Percentiles rank a stretch among this genome's conserved stretches.
phyloP scores from a whole-genome alignment of 2,797 vertebrate species.

The Eulemur albifrons region DNA sequence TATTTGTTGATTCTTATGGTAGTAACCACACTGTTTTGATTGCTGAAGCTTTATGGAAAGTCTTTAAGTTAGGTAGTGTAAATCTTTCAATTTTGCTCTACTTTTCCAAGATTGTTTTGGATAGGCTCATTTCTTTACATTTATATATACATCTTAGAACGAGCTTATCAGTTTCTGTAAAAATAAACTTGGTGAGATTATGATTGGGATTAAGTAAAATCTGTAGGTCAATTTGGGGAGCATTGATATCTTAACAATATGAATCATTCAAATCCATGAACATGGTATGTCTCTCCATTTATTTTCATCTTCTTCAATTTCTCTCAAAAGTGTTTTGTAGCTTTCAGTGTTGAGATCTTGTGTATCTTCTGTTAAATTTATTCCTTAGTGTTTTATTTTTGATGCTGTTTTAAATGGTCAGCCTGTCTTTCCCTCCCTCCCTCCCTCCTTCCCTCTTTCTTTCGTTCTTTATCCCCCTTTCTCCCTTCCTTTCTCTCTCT shows the following conservation, averaged over 20 bases:
- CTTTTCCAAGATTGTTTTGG: neutral
- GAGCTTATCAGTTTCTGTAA: neutral
- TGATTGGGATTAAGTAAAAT: neutral
- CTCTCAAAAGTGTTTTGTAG: neutral
- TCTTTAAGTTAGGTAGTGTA: neutral
- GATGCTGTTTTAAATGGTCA: neutral
- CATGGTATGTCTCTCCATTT: neutral
- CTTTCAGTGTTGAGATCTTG: neutral
- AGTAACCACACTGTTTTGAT: neutral
- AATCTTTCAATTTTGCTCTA: neutral
- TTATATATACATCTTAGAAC: slow-evolving; percentile 10
- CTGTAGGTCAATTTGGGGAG: neutral
- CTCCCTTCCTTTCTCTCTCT: neutral
- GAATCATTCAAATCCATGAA: neutral
- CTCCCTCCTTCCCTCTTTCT: no score
- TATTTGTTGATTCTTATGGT: neutral
- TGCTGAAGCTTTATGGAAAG: neutral
- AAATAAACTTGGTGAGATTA: neutral
- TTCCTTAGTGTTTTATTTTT: neutral
- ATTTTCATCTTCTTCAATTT: slow-evolving; percentile 16
- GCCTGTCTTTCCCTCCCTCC: neutral
- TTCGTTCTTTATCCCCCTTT: neutral
- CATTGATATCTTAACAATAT: neutral
- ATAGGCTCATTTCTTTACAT: slow-evolving; percentile 10
- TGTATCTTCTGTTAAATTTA: neutral